Evolutionary conservation across 2,797 vertebrate genomes (phyloP), one percentile per base, ranked within the genome.

Genomic region (Chromis chromis): DNA sequence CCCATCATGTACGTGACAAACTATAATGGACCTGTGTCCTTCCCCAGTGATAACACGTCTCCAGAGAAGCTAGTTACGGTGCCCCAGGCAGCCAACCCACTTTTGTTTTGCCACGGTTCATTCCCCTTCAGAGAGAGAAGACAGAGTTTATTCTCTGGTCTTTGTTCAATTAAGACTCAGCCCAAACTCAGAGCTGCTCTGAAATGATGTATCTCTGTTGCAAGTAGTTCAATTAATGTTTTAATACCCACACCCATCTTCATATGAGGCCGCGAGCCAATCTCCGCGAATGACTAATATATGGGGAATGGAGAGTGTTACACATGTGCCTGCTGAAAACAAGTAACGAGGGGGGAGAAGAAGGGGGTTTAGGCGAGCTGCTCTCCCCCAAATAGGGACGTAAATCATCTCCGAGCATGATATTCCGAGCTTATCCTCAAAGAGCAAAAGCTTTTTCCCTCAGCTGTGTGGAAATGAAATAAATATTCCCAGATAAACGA

Each of bases 71-170:
- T 78, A 53, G 74, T 70, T 70, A 93, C 93, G 94, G 69, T 55
- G 72, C 76, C 91, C 76, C 87, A 82, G 91, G 94, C 94, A 93
- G 94, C 93, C 57, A 92, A 89, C 87, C 86, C 90, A 90, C 87
- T 94, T 92, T 94, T 94, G 91, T 93, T 85, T 93, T 91, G 93
- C 93, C 89, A 89, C 39, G 83, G 89, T 95, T 95, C 94, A 94
- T 93, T 95, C 94, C 93, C 92, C 55, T 61, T 56, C 78, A 77
- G 62, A 92, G 88, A 92, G 91, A 86, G 88, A 85, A 91, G 90
- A 89, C 90, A 86, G 88, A 92, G 93, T 94, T 95, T 94, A 92
- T 92, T 94, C 92, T 94, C 93, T 93, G 87, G 87, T 94, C 92
- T 95, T 91, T 94, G 91, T 93, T 94, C 93, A 94, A 92, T 95